phyloP scores from a whole-genome alignment of 2,113 vertebrate genomes.

The Menura novaehollandiae region DNA sequence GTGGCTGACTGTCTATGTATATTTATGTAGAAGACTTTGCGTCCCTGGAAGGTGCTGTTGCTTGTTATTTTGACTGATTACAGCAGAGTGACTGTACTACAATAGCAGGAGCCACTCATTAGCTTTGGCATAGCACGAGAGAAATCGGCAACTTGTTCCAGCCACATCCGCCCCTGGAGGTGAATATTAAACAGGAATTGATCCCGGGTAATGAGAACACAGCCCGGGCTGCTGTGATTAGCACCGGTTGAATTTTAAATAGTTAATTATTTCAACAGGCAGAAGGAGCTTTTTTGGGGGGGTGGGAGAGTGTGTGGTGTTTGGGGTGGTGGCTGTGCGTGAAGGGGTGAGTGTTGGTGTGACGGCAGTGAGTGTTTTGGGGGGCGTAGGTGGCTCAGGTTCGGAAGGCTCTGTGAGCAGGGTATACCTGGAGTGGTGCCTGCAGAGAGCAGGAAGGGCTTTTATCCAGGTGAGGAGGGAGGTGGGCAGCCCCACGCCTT shows the following conservation, averaged over 20 bases:
- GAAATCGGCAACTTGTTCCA: slow-evolving; percentile 66
- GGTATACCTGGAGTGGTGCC: background rate
- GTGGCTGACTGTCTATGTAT: slow-evolving; percentile 46
- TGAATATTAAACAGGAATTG: slow-evolving; percentile 82
- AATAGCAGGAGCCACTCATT: slow-evolving; percentile 72
- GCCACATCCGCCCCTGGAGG: slow-evolving; percentile 74
- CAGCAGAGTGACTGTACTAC: slow-evolving; percentile 64
- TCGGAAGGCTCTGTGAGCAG: background rate
- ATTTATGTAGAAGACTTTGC: slow-evolving; percentile 60
- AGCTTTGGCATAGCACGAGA: slow-evolving; percentile 61
- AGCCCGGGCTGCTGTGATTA: slow-evolving; percentile 66
- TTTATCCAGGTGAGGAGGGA: background rate
- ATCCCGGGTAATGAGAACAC: slow-evolving; percentile 78
- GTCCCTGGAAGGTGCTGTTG: slow-evolving; percentile 64
- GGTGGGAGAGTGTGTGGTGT: background rate
- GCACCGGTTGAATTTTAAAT: slow-evolving; percentile 74
- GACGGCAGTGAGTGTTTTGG: background rate
- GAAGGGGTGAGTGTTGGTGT: background rate
- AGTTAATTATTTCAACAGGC: slow-evolving; percentile 71
- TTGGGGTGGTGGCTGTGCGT: background rate
- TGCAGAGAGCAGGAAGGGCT: background rate
- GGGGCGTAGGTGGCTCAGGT: background rate
- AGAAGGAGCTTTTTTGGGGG: background rate
- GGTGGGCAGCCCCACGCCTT: background rate
- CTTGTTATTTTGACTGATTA: slow-evolving; percentile 80